Conservation (phyloP, 2,888 invertebrate species). For the Congeria kusceri region DNA sequence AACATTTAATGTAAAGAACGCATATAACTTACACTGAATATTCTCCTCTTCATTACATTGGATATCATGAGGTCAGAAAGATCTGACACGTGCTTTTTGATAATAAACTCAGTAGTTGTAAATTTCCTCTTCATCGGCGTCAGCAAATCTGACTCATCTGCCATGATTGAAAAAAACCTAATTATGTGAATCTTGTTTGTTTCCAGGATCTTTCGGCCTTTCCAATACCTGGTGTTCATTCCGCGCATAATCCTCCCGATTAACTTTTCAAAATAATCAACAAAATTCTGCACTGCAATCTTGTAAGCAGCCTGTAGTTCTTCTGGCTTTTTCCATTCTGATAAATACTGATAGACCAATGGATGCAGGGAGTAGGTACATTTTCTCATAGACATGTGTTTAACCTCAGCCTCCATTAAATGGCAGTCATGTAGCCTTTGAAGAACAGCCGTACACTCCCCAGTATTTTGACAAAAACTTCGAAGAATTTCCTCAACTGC, state of each 20-base stretch:
- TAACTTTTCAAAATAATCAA: conserved; percentile 38
- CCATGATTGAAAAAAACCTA: conserved; percentile 45
- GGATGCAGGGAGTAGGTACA: conserved; percentile 48
- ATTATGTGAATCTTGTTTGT: conserved; percentile 41
- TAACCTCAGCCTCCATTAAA: conserved; percentile 22
- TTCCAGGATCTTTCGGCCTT: conserved; percentile 42
- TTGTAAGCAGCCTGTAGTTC: conserved; percentile 2
- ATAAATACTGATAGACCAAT: conserved; percentile 46
- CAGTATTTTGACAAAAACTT: neutral
- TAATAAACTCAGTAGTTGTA: conserved; percentile 23
- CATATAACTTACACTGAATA: conserved; percentile 29
- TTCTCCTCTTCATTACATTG: conserved; percentile 48
- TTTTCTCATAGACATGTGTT: conserved; percentile 3
- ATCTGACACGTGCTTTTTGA: conserved; percentile 54
- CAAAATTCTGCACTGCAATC: conserved; percentile 40
- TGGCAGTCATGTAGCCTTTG: conserved; percentile 27
- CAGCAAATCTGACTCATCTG: conserved; percentile 26
- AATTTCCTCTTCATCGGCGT: conserved; percentile 24
- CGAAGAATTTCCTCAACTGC: conserved; percentile 13
- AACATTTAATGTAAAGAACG: too few species aligned
- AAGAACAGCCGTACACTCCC: neutral
- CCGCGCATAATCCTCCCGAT: conserved; percentile 32
- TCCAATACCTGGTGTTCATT: conserved; percentile 38
- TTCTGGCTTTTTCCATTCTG: conserved; percentile 40
- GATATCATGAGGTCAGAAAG: conserved; percentile 50